Evolutionary conservation across 2,113 vertebrate species (phyloP).

Genomic region (Uropsilus gracilis): DNA sequence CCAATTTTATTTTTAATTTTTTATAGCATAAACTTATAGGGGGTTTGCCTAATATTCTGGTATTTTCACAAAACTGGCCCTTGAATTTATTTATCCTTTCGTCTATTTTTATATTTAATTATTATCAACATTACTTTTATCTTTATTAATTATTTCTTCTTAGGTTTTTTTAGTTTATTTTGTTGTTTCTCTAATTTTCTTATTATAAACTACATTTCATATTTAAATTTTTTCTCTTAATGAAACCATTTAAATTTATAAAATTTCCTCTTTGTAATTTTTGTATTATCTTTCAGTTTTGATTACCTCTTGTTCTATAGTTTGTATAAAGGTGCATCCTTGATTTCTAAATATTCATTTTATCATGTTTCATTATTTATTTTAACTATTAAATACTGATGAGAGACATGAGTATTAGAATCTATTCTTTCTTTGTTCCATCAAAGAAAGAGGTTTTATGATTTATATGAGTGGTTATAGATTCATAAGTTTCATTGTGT

Average conservation of each 20-base stretch:
- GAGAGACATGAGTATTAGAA: neutral
- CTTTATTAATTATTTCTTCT: neutral
- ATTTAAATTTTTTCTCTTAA: neutral
- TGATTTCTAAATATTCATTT: neutral
- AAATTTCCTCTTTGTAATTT: neutral
- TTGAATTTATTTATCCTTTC: neutral
- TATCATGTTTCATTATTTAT: neutral
- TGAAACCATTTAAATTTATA: neutral
- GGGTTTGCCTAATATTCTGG: neutral
- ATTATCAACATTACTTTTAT: neutral
- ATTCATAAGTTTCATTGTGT: neutral
- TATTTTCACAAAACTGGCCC: neutral
- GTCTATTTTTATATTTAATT: neutral
- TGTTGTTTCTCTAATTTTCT: neutral
- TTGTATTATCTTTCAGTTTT: neutral
- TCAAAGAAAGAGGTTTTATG: slow-evolving; percentile 20
- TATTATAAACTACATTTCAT: neutral
- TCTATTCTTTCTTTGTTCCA: neutral
- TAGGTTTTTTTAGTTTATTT: neutral
- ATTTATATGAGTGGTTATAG: neutral
- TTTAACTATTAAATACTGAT: neutral
- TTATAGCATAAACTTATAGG: neutral
- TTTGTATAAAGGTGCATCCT: neutral
- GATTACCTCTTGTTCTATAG: neutral
- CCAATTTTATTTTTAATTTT: neutral